Conservation (phyloP, 2,113 vertebrate genomes). For the Nicator chloris region DNA sequence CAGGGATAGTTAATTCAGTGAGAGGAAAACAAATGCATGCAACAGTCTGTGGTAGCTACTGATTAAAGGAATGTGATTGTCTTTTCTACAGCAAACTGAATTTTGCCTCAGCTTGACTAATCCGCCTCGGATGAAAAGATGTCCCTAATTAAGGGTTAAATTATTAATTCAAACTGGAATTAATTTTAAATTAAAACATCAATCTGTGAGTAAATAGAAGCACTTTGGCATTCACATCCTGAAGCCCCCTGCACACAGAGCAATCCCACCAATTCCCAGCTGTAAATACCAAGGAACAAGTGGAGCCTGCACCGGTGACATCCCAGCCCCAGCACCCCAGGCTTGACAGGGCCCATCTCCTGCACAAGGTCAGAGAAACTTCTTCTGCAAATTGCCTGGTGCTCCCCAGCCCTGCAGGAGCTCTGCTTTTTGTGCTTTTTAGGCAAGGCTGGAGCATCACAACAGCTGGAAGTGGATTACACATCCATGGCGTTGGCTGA, state of each 20-base stretch:
- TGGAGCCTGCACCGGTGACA: conserved; percentile 19
- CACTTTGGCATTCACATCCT: conserved; percentile 53
- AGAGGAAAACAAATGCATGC: conserved; percentile 51
- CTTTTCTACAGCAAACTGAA: conserved; percentile 45
- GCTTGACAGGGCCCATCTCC: conserved; percentile 34
- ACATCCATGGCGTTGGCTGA: background rate
- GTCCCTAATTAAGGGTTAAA: conserved; percentile 59
- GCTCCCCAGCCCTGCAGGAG: conserved; percentile 24
- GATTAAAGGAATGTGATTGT: conserved; percentile 34
- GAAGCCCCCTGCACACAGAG: background rate
- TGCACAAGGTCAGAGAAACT: conserved; percentile 71
- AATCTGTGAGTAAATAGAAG: conserved; percentile 52
- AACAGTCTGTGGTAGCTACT: conserved; percentile 2
- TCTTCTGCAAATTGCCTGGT: conserved; percentile 47
- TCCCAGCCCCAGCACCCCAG: conserved; percentile 62
- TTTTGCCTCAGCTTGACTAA: conserved; percentile 50
- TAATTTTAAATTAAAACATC: conserved; percentile 61
- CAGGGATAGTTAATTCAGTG: conserved; percentile 16
- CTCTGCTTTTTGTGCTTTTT: conserved; percentile 31
- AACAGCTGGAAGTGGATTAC: background rate
- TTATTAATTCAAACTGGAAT: conserved; percentile 58
- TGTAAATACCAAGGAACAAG: conserved; percentile 49
- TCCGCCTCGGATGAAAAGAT: conserved; percentile 20
- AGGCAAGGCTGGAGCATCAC: background rate
- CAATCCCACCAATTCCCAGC: conserved; percentile 29